Evolutionary conservation across 1,140 invertebrate species (phyloP), one percentile per base, ranked within the genome.

Genomic region (Camponotus pennsylvanicus): DNA sequence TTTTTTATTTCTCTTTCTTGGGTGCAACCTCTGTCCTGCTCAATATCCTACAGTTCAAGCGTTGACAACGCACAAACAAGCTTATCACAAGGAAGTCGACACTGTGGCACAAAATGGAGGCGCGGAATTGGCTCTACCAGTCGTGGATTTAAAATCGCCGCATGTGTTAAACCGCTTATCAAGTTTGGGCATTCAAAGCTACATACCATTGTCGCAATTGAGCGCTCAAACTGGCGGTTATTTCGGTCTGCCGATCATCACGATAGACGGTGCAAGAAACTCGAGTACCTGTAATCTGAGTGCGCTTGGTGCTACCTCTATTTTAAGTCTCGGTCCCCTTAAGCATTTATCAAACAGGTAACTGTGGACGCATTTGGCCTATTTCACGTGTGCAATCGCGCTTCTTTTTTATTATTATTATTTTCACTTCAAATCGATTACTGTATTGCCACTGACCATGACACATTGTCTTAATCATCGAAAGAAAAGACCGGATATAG

Each of bases 161-260:
- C 96, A 96, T 7, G 96, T 96, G 52, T 91, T 97, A 15, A 96
- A 96, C 86, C 95, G 97, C 67, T 94, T 98, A 27, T 95, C 95
- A 76, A 96, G 93, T 92, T 94, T 97, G 80, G 97, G 97, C 64
- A 97, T 98, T 86, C 96, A 96, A 86, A 97, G 96, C 94, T 97
- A 97, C 92, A 97, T 98, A 88, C 97, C 97, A 3, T 93, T 97
- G 67, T 97, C 96, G 0, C 97, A 97, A 91, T 92, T 97, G 13
- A 96, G 96, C 80, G 95, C 96, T 78, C 95, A 95, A 85, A 94
- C 96, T 0, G 96, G 96, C 59, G 97, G 97, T 11, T 96, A 96
- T 59, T 97, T 97, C 86, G 97, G 96, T 18, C 94, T 98, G 64
- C 97, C 97, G 0, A 96, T 98, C n/a, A 96, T 97, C 67, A 97